Evolutionary conservation across 53 echinoderm and acorn worm species (phyloP).

Genomic region (Luidia sarsii): DNA sequence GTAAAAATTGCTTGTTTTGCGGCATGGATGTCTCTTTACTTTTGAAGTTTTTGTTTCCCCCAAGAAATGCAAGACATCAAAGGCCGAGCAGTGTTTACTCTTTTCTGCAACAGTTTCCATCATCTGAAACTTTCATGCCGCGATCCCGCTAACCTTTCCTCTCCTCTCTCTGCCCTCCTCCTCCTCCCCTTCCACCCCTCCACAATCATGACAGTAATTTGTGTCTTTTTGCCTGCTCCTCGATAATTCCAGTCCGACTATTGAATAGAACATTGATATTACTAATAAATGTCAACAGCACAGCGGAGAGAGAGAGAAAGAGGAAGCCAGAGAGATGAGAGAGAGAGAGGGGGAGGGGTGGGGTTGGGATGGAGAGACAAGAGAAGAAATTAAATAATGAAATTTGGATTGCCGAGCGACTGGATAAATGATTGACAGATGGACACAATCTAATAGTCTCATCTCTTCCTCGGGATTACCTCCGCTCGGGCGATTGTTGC

Average conservation of each 20-base stretch:
- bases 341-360: no score
- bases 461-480: slow-evolving; percentile 23
- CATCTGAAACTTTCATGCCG: no score
- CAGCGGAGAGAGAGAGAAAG: neutral
- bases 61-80: no score
- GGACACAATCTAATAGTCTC: slow-evolving; percentile 49
- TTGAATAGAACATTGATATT: neutral
- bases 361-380: neutral
- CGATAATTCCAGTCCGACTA: slow-evolving; percentile 23
- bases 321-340: neutral
- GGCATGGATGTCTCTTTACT: no score
- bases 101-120: no score
- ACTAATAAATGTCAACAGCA: slow-evolving; percentile 21
- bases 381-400: slow-evolving; percentile 18
- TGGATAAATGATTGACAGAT: slow-evolving; percentile 49
- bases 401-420: slow-evolving; percentile 33
- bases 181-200: no score
- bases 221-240: neutral
- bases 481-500: slow-evolving; percentile 4
- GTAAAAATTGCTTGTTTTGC: no score
- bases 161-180: no score
- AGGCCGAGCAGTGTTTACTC: no score
- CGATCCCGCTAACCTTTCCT: no score
- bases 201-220: no score
- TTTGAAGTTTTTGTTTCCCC: no score